A percentile compares a stretch with the other conserved stretches of the same genome.
Conservation (phyloP, 2,888 invertebrate genomes). For the Athrips mouffetella region DNA sequence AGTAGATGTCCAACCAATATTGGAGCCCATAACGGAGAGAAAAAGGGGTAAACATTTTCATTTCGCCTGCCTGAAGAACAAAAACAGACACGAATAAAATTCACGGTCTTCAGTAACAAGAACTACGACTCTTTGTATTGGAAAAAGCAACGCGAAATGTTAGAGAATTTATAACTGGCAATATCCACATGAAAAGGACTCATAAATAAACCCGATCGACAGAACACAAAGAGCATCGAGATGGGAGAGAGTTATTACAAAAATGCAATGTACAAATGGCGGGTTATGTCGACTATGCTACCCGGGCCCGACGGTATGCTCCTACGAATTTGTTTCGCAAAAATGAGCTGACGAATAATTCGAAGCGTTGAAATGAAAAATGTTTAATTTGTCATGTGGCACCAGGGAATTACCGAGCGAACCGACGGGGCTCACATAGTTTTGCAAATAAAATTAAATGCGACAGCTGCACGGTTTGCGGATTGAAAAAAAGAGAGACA, state of each 20-base stretch:
- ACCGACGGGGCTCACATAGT: slow-evolving; percentile 2
- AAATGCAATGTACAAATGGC: slow-evolving; percentile 8
- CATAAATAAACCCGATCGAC: slow-evolving; percentile 2
- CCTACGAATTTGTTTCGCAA: not conserved
- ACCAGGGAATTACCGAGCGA: not conserved
- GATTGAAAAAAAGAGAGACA: not conserved
- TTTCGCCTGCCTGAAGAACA: not conserved
- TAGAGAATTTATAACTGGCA: not conserved
- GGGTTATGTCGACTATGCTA: not conserved
- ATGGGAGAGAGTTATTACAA: slow-evolving; percentile 7
- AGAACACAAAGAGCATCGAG: slow-evolving; percentile 5
- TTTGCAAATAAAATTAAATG: not conserved
- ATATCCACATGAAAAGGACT: slow-evolving; percentile 4
- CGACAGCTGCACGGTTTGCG: not conserved
- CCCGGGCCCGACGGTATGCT: too few species aligned
- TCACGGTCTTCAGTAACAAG: slow-evolving; percentile 6
- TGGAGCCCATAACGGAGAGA: not conserved
- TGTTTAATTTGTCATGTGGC: slow-evolving; percentile 19
- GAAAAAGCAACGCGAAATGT: slow-evolving; percentile 7
- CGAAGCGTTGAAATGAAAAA: slow-evolving; percentile 10
- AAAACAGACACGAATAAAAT: not conserved
- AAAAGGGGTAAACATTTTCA: not conserved
- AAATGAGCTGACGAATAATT: slow-evolving; percentile 9
- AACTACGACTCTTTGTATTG: slow-evolving; percentile 1
- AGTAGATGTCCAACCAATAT: not conserved